Percentiles rank a stretch among this genome's conserved stretches.
These are phyloP conservation scores for Corythucha ciliata DNA, from an alignment of 2,888 invertebrate species.

Conservation along the genomic window DNA sequence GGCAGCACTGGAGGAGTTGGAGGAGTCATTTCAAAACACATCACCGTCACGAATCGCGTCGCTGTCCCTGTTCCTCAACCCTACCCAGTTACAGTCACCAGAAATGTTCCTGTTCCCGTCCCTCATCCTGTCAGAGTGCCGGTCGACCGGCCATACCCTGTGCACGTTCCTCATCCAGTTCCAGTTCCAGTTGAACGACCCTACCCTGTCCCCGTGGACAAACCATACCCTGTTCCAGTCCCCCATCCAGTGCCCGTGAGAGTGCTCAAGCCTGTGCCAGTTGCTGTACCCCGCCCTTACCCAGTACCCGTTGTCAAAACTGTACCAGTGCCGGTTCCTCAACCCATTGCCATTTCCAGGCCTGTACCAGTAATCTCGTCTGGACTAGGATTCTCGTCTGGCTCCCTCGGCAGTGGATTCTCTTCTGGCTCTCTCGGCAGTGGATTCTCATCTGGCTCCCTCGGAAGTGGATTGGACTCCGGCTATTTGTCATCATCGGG, in stretches of 20 bases:
- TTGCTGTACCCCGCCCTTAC: conserved; percentile 33
- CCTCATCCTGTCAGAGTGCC: conserved; percentile 35
- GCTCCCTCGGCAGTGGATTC: conserved; percentile 8
- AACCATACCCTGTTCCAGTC: conserved; percentile 42
- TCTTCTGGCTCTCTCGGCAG: conserved; percentile 10
- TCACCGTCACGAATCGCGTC: conserved; percentile 26
- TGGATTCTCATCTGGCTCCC: neutral
- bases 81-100: conserved; percentile 37
- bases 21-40: conserved; percentile 19
- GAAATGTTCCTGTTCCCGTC: conserved; percentile 34
- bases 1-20: conserved; percentile 15
- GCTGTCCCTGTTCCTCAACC: conserved; percentile 34
- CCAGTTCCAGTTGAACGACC: conserved; percentile 46
- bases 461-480: neutral
- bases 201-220: conserved; percentile 41
- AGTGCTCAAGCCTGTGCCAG: conserved; percentile 41
- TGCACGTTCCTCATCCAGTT: conserved; percentile 47
- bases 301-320: conserved; percentile 40
- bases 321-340: conserved; percentile 45
- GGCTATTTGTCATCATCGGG: no score
- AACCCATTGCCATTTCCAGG: conserved; percentile 45
- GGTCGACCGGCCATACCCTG: conserved; percentile 39
- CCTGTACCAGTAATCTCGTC: conserved; percentile 34
- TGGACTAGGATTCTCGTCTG: neutral
- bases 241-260: conserved; percentile 46